Evolutionary conservation across 2,113 vertebrate genomes (phyloP).

Genomic region (Callipepla californica): DNA sequence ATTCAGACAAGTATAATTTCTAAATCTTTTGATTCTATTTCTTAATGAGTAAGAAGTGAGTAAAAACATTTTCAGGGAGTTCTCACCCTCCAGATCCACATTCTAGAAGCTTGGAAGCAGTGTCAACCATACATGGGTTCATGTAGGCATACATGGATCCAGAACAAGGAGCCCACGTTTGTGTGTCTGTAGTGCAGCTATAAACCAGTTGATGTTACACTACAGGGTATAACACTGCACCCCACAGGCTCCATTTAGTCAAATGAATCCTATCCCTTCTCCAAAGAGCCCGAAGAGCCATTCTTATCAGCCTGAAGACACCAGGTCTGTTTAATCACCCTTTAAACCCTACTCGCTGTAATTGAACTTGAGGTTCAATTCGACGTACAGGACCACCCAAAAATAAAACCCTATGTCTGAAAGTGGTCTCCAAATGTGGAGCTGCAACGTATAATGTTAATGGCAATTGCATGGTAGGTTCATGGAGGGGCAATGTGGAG

Average conservation of each 20-base stretch:
- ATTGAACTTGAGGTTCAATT: not conserved
- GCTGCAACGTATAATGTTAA: not conserved
- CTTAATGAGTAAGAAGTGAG: not conserved
- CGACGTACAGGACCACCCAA: not conserved
- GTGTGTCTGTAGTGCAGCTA: not conserved
- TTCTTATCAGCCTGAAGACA: not conserved
- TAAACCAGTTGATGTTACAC: not conserved
- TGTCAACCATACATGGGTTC: not conserved
- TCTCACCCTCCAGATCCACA: rapidly evolving
- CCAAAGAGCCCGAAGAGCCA: not conserved
- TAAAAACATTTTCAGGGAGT: not conserved
- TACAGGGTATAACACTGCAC: not conserved
- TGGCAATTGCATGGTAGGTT: not conserved
- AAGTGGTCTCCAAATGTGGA: not conserved
- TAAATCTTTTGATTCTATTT: not conserved
- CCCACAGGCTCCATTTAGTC: not conserved
- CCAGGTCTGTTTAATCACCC: rapidly evolving
- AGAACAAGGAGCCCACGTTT: not conserved
- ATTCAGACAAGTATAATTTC: not conserved
- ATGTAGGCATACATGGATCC: not conserved
- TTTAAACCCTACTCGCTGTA: not conserved
- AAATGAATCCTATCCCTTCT: not conserved
- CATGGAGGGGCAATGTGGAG: not conserved
- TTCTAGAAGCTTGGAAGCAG: not conserved
- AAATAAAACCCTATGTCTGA: not conserved